Conservation (phyloP, 2,888 invertebrate species). For the Campopleginae sp. region DNA sequence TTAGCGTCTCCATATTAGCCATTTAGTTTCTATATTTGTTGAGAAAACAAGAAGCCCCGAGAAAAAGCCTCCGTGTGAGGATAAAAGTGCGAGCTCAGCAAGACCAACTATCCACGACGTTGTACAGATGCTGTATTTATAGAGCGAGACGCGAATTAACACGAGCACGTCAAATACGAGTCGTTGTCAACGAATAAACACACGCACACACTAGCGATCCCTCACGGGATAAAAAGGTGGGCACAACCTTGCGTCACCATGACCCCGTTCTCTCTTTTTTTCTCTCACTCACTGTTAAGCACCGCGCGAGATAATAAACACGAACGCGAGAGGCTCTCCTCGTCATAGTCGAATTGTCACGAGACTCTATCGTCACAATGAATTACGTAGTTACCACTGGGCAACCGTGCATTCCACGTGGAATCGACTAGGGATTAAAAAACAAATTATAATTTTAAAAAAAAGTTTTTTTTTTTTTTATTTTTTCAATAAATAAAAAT, state of each 20-base stretch:
- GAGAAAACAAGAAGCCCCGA: background rate
- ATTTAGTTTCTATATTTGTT: background rate
- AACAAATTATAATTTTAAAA: too few species aligned
- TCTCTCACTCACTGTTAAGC: slow-evolving; percentile 56
- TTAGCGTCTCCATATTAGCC: background rate
- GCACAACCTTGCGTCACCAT: slow-evolving; percentile 71
- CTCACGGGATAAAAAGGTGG: slow-evolving; percentile 57
- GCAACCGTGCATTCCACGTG: background rate
- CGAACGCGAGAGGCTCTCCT: slow-evolving; percentile 19
- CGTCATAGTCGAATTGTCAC: slow-evolving; percentile 63
- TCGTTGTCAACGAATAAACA: slow-evolving; percentile 58
- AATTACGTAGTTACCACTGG: background rate
- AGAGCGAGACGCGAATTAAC: slow-evolving; percentile 76
- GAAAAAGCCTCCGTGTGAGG: background rate
- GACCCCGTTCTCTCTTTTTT: slow-evolving; percentile 67
- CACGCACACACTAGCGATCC: slow-evolving; percentile 13
- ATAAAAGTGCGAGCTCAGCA: slow-evolving; percentile 28
- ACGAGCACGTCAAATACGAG: slow-evolving; percentile 73
- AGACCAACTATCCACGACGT: slow-evolving; percentile 26
- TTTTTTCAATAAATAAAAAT: too few species aligned
- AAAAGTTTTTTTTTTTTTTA: too few species aligned
- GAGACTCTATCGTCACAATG: slow-evolving; percentile 23
- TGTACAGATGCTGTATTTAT: slow-evolving; percentile 71
- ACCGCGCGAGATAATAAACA: slow-evolving; percentile 3
- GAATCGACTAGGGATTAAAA: too few species aligned